A percentile compares a stretch with the other conserved stretches of the same genome.
These are phyloP conservation scores for Sinohyriopsis cumingii DNA, from an alignment of 2,888 invertebrate genomes.

Conservation along the genomic window DNA sequence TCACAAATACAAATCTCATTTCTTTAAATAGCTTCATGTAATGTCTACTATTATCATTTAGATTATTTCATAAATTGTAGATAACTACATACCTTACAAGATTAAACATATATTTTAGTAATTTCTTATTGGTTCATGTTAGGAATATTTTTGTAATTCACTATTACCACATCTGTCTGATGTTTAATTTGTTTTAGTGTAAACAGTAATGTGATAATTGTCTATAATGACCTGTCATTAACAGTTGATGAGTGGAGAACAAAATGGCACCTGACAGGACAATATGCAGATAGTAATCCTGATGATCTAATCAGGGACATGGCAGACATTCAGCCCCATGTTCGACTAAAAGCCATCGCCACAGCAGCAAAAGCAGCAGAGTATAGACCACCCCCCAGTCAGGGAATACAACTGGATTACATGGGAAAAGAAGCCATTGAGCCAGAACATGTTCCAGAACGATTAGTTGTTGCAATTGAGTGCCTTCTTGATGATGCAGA, in stretches of 20 bases:
- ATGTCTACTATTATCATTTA: too few relatives aligned
- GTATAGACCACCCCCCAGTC: slow-evolving; percentile 55
- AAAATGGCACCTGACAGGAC: slow-evolving; percentile 68
- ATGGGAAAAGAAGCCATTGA: slow-evolving; percentile 18
- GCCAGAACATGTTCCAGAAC: slow-evolving; percentile 57
- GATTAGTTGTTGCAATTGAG: slow-evolving; percentile 67
- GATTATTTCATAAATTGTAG: too few relatives aligned
- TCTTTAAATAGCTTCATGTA: too few relatives aligned
- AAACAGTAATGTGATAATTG: too few relatives aligned
- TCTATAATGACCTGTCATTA: neutral
- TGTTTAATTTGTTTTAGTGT: too few relatives aligned
- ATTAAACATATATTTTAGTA: too few relatives aligned
- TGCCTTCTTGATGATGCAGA: slow-evolving; percentile 65
- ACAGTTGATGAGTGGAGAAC: slow-evolving; percentile 70
- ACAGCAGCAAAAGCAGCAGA: slow-evolving; percentile 68
- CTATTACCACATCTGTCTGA: too few relatives aligned
- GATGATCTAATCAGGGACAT: slow-evolving; percentile 71
- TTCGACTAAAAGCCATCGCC: slow-evolving; percentile 67
- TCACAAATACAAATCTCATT: too few relatives aligned
- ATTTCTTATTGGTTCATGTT: too few relatives aligned
- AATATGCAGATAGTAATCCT: slow-evolving; percentile 66
- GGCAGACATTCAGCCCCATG: slow-evolving; percentile 70
- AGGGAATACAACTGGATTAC: slow-evolving; percentile 46
- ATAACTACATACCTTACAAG: too few relatives aligned
- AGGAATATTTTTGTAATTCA: too few relatives aligned